Evolutionary conservation across 2,113 vertebrate species (phyloP), one percentile per base, ranked within the genome.

Genomic region (Odocoileus hemionus): DNA sequence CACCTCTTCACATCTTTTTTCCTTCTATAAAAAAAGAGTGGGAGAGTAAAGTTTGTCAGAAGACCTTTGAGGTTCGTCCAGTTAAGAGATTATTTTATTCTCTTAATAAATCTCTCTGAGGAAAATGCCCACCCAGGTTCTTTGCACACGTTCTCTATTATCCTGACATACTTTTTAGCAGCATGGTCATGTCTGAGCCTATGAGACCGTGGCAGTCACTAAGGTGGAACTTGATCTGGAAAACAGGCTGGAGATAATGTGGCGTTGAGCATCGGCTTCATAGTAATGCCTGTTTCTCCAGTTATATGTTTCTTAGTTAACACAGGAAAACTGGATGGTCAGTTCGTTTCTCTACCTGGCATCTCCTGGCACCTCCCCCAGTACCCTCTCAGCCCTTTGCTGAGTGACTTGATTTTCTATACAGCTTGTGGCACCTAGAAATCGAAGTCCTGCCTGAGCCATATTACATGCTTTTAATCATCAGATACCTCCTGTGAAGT

Each of bases 171-270:
- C 7, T 60, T 11, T 1, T 30, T 30, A 30, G 9, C 9, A 57
- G 6, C 6, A 0, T 50, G 30, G 11, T 15, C 3, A 0, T 39
- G 5, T 50, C 52, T 74, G 52, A 80, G 10, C 19, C 19, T 36
- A 7, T 47, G 52, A 61, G 23, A 55, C 6, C 55, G 2, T 47
- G 16, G 2, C 10, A 36, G 6, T 30, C 5, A 7, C 1, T 16
- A 19, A 39, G n/a, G 6, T 17, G n/a, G 82, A 87, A 47, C 57
- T 47, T 45, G 47, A 50, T 39, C 43, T 67, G 89, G 67, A 80
- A 74, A 70, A 2, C 1, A 9, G 79, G 91, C 36, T 2, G 19
- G 47, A n/a, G 28, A n/a, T 79, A 30, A 6, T 13, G 4, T 33
- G 23, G 7, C 19, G 14, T 15, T 86, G 61, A 76, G 28, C 54